Evolutionary conservation across 1,140 invertebrate genomes (phyloP).

Genomic region (Geopemphigus sp.): DNA sequence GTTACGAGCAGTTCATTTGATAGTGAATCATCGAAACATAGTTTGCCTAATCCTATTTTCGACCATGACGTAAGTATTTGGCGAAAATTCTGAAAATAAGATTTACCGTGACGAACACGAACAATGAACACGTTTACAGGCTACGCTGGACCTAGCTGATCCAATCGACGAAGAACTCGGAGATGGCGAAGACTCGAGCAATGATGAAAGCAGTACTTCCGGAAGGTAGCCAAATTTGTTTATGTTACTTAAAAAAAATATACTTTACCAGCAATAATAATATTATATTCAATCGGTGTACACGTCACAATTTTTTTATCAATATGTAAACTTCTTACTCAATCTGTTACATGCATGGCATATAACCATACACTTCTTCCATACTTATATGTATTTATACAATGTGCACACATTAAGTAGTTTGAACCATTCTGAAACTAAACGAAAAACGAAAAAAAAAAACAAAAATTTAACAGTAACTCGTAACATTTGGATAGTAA

Average conservation of each 20-base stretch:
- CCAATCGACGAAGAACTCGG: conserved; percentile 57
- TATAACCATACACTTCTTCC: conserved; percentile 7
- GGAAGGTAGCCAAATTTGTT: conserved; percentile 56
- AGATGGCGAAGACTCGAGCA: conserved; percentile 51
- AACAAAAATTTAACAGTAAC: too few species aligned
- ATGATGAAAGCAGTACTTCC: conserved; percentile 59
- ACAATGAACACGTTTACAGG: conserved; percentile 51
- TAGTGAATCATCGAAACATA: conserved; percentile 75
- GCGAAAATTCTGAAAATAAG: conserved; percentile 7
- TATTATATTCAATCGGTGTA: not conserved
- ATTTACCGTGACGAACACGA: not conserved
- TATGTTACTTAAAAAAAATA: not conserved
- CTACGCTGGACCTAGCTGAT: conserved; percentile 57
- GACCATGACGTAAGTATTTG: conserved; percentile 42
- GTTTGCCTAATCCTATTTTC: conserved; percentile 56
- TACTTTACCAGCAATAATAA: not conserved
- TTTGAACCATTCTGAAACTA: not conserved
- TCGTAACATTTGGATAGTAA: conserved; percentile 3
- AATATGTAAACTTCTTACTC: not conserved
- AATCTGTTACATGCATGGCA: conserved; percentile 30
- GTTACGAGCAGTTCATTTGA: conserved; percentile 67
- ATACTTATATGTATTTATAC: not conserved
- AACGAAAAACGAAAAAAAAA: not conserved
- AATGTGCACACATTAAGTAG: conserved; percentile 1
- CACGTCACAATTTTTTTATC: not conserved